phyloP scores from a whole-genome alignment of 2,113 vertebrate genomes.

The Serinus canaria region DNA sequence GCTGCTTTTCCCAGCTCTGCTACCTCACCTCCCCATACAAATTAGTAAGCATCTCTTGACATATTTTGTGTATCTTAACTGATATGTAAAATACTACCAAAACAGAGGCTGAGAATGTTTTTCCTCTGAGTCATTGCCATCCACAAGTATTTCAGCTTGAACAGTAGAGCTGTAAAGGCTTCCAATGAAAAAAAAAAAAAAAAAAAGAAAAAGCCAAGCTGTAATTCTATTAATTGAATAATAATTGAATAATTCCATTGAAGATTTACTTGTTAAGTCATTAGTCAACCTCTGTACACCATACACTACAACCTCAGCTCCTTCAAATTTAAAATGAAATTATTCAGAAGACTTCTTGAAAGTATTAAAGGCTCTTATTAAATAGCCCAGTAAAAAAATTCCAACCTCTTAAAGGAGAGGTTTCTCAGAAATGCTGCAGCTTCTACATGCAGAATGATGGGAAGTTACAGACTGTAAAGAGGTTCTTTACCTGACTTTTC shows the following conservation, averaged over 20 bases:
- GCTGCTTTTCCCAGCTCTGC: not conserved
- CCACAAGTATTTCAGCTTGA: not conserved
- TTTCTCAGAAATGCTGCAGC: not conserved
- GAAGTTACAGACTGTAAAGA: not conserved
- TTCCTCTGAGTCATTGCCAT: not conserved
- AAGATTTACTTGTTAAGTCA: not conserved
- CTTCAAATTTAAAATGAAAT: not conserved
- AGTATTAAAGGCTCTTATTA: not conserved
- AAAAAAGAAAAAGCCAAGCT: not conserved
- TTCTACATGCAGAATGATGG: not conserved
- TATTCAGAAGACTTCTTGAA: not conserved
- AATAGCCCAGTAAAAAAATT: not conserved
- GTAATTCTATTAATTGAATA: not conserved
- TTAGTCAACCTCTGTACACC: not conserved
- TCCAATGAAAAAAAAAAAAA: not conserved
- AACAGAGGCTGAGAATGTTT: not conserved
- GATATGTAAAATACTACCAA: not conserved
- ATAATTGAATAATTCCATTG: not conserved
- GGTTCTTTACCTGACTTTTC: not conserved
- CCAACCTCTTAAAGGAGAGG: not conserved
- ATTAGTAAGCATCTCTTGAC: not conserved
- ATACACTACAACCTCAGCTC: not conserved
- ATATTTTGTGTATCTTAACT: not conserved
- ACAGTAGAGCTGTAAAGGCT: not conserved
- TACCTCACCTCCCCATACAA: not conserved